These are phyloP conservation scores for Geococcyx californianus DNA, from an alignment of 2,113 vertebrate species.

Conservation along the genomic window DNA sequence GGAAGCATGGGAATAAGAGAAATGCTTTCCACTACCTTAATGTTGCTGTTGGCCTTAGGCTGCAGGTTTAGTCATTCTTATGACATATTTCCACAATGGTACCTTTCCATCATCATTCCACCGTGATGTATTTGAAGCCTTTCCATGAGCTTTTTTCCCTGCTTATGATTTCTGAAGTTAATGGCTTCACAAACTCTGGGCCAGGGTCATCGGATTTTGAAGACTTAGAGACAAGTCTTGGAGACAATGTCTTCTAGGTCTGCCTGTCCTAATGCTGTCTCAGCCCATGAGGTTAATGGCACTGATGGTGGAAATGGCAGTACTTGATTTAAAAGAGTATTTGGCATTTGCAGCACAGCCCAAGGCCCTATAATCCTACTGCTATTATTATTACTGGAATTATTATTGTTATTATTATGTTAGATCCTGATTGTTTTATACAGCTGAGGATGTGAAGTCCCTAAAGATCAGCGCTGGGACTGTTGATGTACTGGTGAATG, in stretches of 20 bases:
- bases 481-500: not conserved
- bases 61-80: slow-evolving; percentile 60
- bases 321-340: not conserved
- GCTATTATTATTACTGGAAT: not conserved
- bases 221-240: not conserved
- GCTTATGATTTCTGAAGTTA: not conserved
- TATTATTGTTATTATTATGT: not conserved
- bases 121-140: slow-evolving; percentile 33
- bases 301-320: not conserved
- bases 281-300: not conserved
- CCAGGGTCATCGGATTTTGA: not conserved
- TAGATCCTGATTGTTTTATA: not conserved
- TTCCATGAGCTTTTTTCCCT: not conserved
- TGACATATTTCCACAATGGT: slow-evolving; percentile 56
- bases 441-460: not conserved
- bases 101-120: slow-evolving; percentile 48
- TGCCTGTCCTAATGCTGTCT: not conserved
- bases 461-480: accelerated
- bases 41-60: slow-evolving; percentile 53
- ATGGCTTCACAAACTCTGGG: not conserved
- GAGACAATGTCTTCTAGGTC: not conserved
- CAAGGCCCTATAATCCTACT: not conserved
- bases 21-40: slow-evolving; percentile 56
- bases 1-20: slow-evolving; percentile 41
- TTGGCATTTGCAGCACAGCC: not conserved